Evolutionary conservation across 2,113 vertebrate species (phyloP), one percentile per base, ranked within the genome.

Genomic region (Taxidea taxus): DNA sequence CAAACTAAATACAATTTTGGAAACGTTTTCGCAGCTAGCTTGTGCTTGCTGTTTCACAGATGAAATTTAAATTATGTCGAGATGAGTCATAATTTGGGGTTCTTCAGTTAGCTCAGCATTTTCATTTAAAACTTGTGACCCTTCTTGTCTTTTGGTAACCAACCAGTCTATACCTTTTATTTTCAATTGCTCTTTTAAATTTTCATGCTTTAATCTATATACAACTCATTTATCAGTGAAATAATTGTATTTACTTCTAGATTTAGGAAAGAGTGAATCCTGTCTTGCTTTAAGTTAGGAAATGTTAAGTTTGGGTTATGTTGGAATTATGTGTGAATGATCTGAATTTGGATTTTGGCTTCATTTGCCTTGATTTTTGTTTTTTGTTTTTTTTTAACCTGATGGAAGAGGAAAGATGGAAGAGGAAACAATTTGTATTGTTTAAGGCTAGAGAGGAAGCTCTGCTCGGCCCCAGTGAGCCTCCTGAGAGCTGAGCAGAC

Each of bases 1-100:
- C 93, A 96, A 92, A 88, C 64, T 78, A 97, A 97, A 66, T 91
- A 72, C 6, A 81, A 58, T 85, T 91, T 94, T 92, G 89, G 93
- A 96, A 96, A 89, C 85, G 49, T 96, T 77, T 96, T 97, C 68
- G 58, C 3, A 96, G 34, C 60, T 70, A 88, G 80, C 97, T 93
- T 74, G 83, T 58, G 34, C n/a, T 97, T 91, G 93, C 78, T 89
- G 0, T 68, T 0, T 91, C 84, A 60, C 66, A 85, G 68, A 86
- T 96, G 64, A 80, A 64, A 93, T 91, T 91, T 92, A 91, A 95
- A 80, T 98, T 80, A 49, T 25, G 23, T 56, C 47, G 56, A 74
- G 75, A 83, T 84, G 95, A 80, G 11, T 66, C 81, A 60, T 72
- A 60, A 64, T 85, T 95, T 85, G 29, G 60, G 31, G 20, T 91